These are phyloP conservation scores for Micromys minutus DNA, from an alignment of 2,113 vertebrate genomes.

Conservation along the genomic window DNA sequence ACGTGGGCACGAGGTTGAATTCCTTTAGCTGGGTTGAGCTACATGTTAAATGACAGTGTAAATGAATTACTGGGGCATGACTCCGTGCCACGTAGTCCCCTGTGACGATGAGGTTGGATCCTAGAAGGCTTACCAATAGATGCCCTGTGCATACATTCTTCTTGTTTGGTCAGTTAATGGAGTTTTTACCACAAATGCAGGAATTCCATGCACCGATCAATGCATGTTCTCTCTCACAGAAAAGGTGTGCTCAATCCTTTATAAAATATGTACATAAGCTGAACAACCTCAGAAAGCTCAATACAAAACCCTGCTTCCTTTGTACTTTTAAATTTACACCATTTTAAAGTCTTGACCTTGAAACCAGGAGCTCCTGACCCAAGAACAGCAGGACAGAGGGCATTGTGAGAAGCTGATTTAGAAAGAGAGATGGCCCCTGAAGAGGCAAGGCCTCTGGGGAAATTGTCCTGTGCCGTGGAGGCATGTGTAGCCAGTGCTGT, in stretches of 20 bases:
- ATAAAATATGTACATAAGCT: not conserved
- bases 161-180: not conserved
- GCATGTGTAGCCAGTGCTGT: no score
- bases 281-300: not conserved
- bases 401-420: not conserved
- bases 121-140: not conserved
- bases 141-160: not conserved
- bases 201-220: slow-evolving; percentile 23
- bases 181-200: slow-evolving; percentile 37
- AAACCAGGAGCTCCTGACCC: slow-evolving; percentile 94
- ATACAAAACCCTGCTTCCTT: not conserved
- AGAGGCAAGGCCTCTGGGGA: not conserved
- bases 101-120: not conserved
- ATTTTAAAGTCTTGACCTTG: slow-evolving; percentile 73
- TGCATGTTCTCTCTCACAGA: not conserved
- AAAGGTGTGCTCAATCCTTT: not conserved
- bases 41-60: slow-evolving; percentile 13
- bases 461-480: not conserved
- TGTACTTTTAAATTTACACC: not conserved
- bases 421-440: not conserved
- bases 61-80: slow-evolving; percentile 27
- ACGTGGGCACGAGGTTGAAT: slow-evolving; percentile 41
- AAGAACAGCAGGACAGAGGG: slow-evolving; percentile 90
- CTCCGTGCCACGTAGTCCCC: not conserved
- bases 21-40: slow-evolving; percentile 42